phyloP scores from a whole-genome alignment of 2,797 vertebrate species.

The Chromobotia macracanthus region DNA sequence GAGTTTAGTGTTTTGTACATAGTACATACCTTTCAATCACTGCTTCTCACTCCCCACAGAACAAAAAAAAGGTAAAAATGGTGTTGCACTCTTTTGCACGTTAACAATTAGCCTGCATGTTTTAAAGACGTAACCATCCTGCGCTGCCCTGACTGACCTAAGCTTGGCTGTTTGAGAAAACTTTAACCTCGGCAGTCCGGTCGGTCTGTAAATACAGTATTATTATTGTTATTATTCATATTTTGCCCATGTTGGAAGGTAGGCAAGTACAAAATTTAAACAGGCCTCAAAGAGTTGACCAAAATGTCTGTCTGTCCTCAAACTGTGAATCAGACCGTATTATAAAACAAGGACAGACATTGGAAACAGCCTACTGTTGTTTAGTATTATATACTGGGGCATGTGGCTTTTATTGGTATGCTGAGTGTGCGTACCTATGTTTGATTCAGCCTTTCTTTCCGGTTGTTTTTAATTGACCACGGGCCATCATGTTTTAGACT shows the following conservation, averaged over 20 bases:
- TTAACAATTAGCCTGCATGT: slow-evolving; percentile 74
- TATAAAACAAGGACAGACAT: slow-evolving; percentile 49
- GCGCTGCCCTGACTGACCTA: slow-evolving; percentile 59
- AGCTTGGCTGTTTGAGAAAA: slow-evolving; percentile 66
- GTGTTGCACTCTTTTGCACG: slow-evolving; percentile 69
- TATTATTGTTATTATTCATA: slow-evolving; percentile 50
- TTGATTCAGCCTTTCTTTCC: slow-evolving; percentile 62
- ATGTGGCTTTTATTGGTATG: slow-evolving; percentile 74
- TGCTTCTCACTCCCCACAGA: slow-evolving; percentile 64
- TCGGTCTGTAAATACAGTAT: slow-evolving; percentile 66
- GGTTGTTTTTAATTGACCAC: slow-evolving; percentile 68
- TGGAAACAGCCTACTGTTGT: slow-evolving; percentile 70
- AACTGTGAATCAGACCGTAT: too few species aligned
- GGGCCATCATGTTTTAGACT: slow-evolving; percentile 72
- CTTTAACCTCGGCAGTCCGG: slow-evolving; percentile 62
- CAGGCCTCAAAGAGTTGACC: too few species aligned
- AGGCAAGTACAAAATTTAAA: too few species aligned
- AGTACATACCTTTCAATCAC: slow-evolving; percentile 71
- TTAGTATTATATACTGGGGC: slow-evolving; percentile 73
- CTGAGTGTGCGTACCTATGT: slow-evolving; percentile 74
- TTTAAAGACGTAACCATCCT: slow-evolving; percentile 55
- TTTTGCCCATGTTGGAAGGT: slow-evolving; percentile 45
- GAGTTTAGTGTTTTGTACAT: slow-evolving; percentile 71
- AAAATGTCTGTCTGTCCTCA: too few species aligned
- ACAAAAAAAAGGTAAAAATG: slow-evolving; percentile 51